Conservation (phyloP, 1,140 invertebrate genomes). For the Euborellia annulipes region DNA sequence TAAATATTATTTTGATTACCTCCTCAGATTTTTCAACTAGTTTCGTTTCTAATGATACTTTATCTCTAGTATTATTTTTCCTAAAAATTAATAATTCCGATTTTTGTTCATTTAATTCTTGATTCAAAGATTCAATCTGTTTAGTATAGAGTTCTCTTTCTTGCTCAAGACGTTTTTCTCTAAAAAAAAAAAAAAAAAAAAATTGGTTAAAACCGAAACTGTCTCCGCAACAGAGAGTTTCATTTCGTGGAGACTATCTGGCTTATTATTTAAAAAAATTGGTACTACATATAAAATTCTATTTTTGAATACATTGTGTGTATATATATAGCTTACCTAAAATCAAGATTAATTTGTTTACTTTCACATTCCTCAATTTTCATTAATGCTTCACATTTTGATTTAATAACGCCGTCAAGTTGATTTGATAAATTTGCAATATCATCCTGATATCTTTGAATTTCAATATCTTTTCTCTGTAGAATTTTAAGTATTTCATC, state of each 20-base stretch:
- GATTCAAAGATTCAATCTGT: conserved; percentile 56
- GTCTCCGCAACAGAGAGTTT: too few species aligned
- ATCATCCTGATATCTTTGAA: conserved; percentile 48
- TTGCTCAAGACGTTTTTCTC: conserved; percentile 65
- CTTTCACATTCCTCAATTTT: conserved; percentile 64
- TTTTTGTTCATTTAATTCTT: conserved; percentile 56
- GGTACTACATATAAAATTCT: neutral
- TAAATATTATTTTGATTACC: conserved; percentile 25
- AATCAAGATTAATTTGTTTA: conserved; percentile 57
- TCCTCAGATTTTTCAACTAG: conserved; percentile 65
- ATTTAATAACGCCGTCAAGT: conserved; percentile 45
- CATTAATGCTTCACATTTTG: conserved; percentile 68
- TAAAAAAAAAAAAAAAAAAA: conserved; percentile 20
- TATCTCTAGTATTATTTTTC: conserved; percentile 52
- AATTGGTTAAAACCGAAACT: neutral
- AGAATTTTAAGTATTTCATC: conserved; percentile 50
- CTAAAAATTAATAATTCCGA: conserved; percentile 57
- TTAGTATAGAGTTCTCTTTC: conserved; percentile 55
- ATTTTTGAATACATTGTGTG: conserved; percentile 1
- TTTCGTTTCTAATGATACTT: conserved; percentile 57
- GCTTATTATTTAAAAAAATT: neutral
- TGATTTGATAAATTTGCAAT: conserved; percentile 44
- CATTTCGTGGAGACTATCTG: neutral
- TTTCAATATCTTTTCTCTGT: conserved; percentile 47
- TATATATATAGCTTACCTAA: conserved; percentile 29